A percentile compares a stretch with the other conserved stretches of the same genome.
Conservation (phyloP, 2,888 invertebrate genomes). For the Blomia tropicalis region DNA sequence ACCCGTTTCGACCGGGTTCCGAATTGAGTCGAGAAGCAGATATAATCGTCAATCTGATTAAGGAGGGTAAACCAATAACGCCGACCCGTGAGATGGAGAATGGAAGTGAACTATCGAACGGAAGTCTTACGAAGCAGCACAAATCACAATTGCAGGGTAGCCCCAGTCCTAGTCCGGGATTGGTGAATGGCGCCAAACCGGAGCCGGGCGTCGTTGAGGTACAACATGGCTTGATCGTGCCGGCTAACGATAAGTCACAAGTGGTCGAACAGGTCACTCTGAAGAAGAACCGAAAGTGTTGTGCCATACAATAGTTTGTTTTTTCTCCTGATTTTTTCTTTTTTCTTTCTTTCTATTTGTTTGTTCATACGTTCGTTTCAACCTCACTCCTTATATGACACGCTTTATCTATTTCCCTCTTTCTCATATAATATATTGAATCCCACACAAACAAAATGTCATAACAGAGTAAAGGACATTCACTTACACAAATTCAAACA, state of each 20-base stretch:
- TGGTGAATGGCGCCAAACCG: not conserved
- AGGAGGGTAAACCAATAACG: constrained; percentile 71
- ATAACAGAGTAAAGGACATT: too few species aligned
- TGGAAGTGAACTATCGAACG: not conserved
- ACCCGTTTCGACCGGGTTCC: constrained; percentile 90
- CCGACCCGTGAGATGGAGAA: constrained; percentile 24
- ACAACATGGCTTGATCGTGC: constrained; percentile 48
- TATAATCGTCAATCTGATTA: constrained; percentile 84
- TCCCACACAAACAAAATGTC: too few species aligned
- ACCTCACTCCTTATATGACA: too few species aligned
- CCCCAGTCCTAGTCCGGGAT: not conserved
- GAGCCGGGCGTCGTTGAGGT: constrained; percentile 48
- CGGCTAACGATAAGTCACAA: constrained; percentile 50
- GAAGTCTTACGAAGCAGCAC: not conserved
- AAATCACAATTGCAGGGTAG: not conserved
- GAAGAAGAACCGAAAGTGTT: constrained; percentile 89
- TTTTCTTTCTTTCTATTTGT: not conserved
- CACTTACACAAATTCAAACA: too few species aligned
- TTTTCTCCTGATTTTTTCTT: not conserved
- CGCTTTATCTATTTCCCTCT: too few species aligned
- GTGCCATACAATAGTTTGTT: constrained; percentile 38
- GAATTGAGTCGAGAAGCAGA: constrained; percentile 86
- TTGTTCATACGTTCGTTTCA: not conserved
- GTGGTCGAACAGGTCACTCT: constrained; percentile 69
- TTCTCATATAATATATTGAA: too few species aligned